These are phyloP conservation scores for Nomada ruficornis DNA, from an alignment of 2,888 invertebrate species.

Conservation along the genomic window DNA sequence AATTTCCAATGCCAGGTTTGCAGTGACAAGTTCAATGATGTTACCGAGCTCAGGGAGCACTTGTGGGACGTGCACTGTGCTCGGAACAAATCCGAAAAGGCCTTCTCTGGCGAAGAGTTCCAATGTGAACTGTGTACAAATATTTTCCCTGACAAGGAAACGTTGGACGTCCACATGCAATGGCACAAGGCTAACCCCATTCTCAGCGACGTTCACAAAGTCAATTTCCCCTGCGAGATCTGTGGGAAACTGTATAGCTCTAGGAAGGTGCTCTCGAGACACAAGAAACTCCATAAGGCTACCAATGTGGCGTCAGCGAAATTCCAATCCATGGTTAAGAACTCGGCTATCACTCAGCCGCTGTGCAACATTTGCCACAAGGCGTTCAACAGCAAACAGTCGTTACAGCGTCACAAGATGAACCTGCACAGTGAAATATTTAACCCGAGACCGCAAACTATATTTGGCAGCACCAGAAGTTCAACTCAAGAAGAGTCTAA, in stretches of 20 bases:
- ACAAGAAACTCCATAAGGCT: slow-evolving; percentile 85
- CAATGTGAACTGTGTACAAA: slow-evolving; percentile 85
- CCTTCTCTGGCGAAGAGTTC: slow-evolving; percentile 72
- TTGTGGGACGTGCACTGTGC: slow-evolving; percentile 87
- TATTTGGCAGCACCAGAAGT: slow-evolving; percentile 24
- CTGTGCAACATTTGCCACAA: slow-evolving; percentile 84
- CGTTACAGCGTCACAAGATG: slow-evolving; percentile 73
- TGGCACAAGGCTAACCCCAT: slow-evolving; percentile 84
- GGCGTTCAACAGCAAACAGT: slow-evolving; percentile 82
- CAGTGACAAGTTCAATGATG: slow-evolving; percentile 86
- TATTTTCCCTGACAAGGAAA: slow-evolving; percentile 84
- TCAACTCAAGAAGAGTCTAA: slow-evolving; percentile 40
- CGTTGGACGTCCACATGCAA: slow-evolving; percentile 84
- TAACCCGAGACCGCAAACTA: background rate
- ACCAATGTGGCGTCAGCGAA: slow-evolving; percentile 59
- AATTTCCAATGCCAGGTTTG: slow-evolving; percentile 87
- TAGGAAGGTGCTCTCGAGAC: slow-evolving; percentile 86
- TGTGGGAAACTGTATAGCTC: slow-evolving; percentile 88
- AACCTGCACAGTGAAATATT: slow-evolving; percentile 48
- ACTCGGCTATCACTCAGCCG: slow-evolving; percentile 39
- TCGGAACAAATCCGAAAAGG: slow-evolving; percentile 80
- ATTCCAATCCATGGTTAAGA: slow-evolving; percentile 66
- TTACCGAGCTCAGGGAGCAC: slow-evolving; percentile 86
- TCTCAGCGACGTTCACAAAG: slow-evolving; percentile 68
- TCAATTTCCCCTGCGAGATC: slow-evolving; percentile 86